Conservation (phyloP, 2,888 invertebrate genomes). For the Mongoloraphidia duomilia region DNA sequence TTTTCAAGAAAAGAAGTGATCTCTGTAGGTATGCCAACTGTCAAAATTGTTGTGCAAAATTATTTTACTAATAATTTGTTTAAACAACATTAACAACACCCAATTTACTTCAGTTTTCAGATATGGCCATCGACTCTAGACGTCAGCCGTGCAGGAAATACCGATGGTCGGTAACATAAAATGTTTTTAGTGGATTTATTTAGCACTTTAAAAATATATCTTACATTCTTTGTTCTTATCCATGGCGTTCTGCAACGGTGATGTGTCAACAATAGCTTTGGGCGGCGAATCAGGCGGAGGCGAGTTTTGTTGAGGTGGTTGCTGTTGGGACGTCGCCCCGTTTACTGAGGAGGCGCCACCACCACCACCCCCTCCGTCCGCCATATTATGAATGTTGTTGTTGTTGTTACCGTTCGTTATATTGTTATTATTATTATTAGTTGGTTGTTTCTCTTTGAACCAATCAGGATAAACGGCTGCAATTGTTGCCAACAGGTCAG, state of each 20-base stretch:
- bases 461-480: slow-evolving; percentile 87
- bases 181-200: too few species aligned
- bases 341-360: slow-evolving; percentile 11
- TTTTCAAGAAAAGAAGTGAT: too few species aligned
- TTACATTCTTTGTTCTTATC: slow-evolving; percentile 97
- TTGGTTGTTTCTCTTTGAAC: slow-evolving; percentile 49
- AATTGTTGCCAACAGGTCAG: slow-evolving; percentile 83
- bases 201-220: slow-evolving; percentile 28
- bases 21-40: too few species aligned
- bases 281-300: slow-evolving; percentile 57
- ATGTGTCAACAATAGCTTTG: slow-evolving; percentile 86
- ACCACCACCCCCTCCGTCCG: slow-evolving; percentile 12
- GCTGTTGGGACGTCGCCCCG: slow-evolving; percentile 25
- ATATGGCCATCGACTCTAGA: too few species aligned
- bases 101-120: too few species aligned
- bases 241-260: slow-evolving; percentile 83
- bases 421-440: slow-evolving; percentile 17
- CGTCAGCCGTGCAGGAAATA: too few species aligned
- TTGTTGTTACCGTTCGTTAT: slow-evolving; percentile 17
- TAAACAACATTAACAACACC: too few species aligned
- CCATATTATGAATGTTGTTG: slow-evolving; percentile 24
- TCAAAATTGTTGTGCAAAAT: too few species aligned
- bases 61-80: too few species aligned
- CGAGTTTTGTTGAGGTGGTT: neutral
- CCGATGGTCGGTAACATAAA: too few species aligned